Base-by-base conservation (phyloP, 1,140 invertebrate genomes). In the Eumaeus atala region DNA sequence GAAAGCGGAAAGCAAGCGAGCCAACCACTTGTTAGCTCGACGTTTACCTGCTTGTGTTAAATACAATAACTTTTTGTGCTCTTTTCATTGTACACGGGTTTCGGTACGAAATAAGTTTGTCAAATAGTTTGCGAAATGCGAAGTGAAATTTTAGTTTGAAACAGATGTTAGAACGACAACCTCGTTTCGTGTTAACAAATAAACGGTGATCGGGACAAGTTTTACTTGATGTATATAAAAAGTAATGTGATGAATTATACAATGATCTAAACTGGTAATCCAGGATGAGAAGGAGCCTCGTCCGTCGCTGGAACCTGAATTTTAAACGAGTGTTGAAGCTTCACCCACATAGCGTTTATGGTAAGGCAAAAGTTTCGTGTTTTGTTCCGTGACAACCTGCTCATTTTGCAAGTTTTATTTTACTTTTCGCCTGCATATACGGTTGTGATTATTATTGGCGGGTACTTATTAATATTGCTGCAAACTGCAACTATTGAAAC, bases 321-420 rank as follows among this genome's bases (percentile, higher is more conserved):
- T 74, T 75, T 55, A 67, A 54, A 50, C 54, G 52, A 61, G 54
- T 58, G 58, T 83, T 69, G 70, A 66, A 66, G 71, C 72, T 77
- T 84, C 79, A 80, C 77, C 83, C 72, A 83, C 80, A 76, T 84
- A 74, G 64, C 80, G 47, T 86, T 78, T 86, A 84, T 83, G 83
- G 83, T 86, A 84, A 84, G 83, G 72, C 72, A 77, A 79, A 82
- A 82, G 75, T 84, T 82, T 83, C 79, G 66, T 71, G 74, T 84
- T 77, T 80, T 75, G 71, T 85, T 80, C 81, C 80, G 77, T 83
- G 83, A 82, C 68, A 64, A 58, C 51, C 64, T 65, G 63, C 62
- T 75, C 6, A 28, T 73, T 77, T 72, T 72, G 51, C 67, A 59
- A 56, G 65, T 63, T 36, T 59, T 58, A 58, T 64, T 50, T 50